A percentile compares a stretch with the other conserved stretches of the same genome.
Conservation (phyloP, 2,113 vertebrate genomes). For the Aegotheles bennettii region DNA sequence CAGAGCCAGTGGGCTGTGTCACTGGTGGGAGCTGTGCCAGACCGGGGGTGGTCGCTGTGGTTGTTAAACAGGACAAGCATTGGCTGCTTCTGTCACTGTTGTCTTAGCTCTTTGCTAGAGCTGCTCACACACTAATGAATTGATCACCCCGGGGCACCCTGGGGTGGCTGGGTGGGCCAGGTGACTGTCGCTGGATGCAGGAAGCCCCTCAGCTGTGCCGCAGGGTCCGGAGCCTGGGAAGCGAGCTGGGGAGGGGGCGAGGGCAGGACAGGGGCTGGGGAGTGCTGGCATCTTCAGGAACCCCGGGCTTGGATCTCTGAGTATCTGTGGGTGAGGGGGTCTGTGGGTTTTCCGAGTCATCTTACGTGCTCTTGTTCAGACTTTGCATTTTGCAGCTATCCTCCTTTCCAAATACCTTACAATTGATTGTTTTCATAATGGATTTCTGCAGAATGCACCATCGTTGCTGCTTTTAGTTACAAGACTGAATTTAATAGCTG, state of each 20-base stretch:
- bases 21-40: background rate
- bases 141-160: accelerated
- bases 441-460: background rate
- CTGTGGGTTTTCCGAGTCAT: background rate
- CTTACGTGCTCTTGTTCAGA: background rate
- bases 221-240: background rate
- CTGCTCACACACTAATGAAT: background rate
- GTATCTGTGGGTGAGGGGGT: background rate
- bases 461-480: background rate
- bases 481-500: background rate
- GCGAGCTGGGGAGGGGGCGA: background rate
- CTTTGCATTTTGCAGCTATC: background rate
- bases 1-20: background rate
- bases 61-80: background rate
- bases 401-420: background rate
- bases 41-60: background rate
- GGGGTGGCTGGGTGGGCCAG: background rate
- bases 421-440: background rate
- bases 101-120: background rate
- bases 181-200: background rate
- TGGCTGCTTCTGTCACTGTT: background rate
- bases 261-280: background rate
- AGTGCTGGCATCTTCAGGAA: background rate
- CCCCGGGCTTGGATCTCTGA: background rate
- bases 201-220: background rate